Conservation (phyloP, 2,113 vertebrate genomes). For the Cryptotis parvus region DNA sequence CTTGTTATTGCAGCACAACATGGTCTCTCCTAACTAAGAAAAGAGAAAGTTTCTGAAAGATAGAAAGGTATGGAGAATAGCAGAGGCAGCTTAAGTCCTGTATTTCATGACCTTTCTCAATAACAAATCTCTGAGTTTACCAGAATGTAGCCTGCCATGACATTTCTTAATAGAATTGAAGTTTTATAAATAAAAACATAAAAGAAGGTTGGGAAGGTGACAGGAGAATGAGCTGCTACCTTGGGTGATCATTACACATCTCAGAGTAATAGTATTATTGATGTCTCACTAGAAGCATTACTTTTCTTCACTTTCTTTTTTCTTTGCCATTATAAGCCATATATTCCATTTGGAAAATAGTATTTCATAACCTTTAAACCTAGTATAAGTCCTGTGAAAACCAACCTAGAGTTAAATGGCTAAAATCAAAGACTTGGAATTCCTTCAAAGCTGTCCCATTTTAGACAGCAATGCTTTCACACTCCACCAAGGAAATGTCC, state of each 20-base stretch:
- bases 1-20: conserved; percentile 47
- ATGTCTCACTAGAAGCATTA: conserved; percentile 42
- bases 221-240: conserved; percentile 19
- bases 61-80: background rate
- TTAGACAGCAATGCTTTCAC: conserved; percentile 66
- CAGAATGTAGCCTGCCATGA: background rate
- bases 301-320: conserved; percentile 53
- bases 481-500: conserved; percentile 58
- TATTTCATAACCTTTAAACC: conserved; percentile 75
- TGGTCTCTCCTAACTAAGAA: conserved; percentile 41
- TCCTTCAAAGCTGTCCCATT: conserved; percentile 70
- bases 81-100: background rate
- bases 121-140: conserved; percentile 1
- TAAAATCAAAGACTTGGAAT: conserved; percentile 77
- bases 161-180: conserved; percentile 58
- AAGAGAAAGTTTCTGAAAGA: conserved; percentile 7
- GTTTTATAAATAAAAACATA: conserved; percentile 67
- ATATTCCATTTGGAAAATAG: conserved; percentile 72
- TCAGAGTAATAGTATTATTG: conserved; percentile 62
- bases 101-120: conserved; percentile 38
- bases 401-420: conserved; percentile 51
- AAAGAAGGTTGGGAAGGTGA: conserved; percentile 36
- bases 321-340: conserved; percentile 65
- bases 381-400: conserved; percentile 64
- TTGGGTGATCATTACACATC: conserved; percentile 54